Base-by-base conservation (phyloP, 2,888 invertebrate genomes). In the Pegoplata infirma region DNA sequence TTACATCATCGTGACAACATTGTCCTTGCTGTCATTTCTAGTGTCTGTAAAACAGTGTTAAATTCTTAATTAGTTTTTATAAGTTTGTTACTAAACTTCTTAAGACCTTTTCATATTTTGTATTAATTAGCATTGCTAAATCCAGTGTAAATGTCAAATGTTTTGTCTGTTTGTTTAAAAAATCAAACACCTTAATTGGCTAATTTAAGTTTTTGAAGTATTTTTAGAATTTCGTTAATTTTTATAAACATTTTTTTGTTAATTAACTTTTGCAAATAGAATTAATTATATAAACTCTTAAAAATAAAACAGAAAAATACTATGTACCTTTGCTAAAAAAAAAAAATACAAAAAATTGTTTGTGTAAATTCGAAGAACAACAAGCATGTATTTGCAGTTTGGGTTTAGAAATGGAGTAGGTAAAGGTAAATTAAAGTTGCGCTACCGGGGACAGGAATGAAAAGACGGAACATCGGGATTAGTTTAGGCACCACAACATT, bases 241-340 rank as follows among this genome's bases (percentile, higher is more conserved):
- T 49, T 5, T 19, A 49, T 10, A 21, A 49, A 49, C 14, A 21
- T 16, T 28, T 63, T 32, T 14, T 63, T n/a, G n/a, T n/a, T 49
- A 36, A 49, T 63, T 59, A 44, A 59, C 40, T 59, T 19, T 19
- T 32, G 28, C 21, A 36, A 49, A 56, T 49, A 44, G 53, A 71
- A 76, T 64, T 61, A 76, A 71, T 71, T 76, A 71, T 59, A 17
- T 49, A 67, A 47, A 67, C 47, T 68, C n/a, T 23, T 14, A 64
- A 64, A n/a, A n/a, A 19, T 21, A 12, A 23, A 36, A 49, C 5
- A 32, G 36, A 19, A 36, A 51, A 32, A 46, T n/a, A 40, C 21
- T 32, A n/a, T 17, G 0, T n/a, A 56, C 8, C 1, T 25, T 19
- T 25, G 36, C 17, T 51, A 53, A 59, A 36, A 71, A 53, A n/a